Percentiles rank a stretch among this genome's conserved stretches.
phyloP scores from a whole-genome alignment of 2,797 vertebrate species.

The Pitangus sulphuratus region DNA sequence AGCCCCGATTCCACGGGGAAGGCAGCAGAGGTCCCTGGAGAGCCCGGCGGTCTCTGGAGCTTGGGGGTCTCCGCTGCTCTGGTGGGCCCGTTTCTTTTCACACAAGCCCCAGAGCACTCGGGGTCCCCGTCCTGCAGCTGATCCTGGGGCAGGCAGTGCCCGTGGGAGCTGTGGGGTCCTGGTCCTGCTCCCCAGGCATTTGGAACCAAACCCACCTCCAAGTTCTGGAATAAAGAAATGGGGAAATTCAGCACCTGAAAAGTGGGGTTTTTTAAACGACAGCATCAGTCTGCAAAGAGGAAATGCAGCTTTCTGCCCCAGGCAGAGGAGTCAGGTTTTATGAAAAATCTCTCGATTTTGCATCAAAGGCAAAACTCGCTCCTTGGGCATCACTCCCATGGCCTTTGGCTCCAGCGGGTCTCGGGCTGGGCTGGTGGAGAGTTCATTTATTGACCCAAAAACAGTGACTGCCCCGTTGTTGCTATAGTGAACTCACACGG shows the following conservation, averaged over 20 bases:
- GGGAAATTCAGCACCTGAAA: neutral
- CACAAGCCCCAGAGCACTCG: neutral
- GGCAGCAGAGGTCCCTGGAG: too few species aligned
- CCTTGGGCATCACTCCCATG: neutral
- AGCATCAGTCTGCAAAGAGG: rapidly evolving
- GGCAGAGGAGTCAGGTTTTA: neutral
- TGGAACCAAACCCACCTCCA: neutral
- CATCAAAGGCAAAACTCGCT: neutral
- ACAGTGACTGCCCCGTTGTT: rapidly evolving
- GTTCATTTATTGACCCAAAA: rapidly evolving
- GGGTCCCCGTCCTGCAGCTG: neutral
- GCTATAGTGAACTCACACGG: rapidly evolving
- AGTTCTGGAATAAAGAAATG: neutral
- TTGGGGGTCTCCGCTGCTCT: rapidly evolving
- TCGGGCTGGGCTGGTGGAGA: neutral
- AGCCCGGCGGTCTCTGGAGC: neutral
- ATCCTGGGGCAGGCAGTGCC: neutral
- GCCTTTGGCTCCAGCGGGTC: neutral
- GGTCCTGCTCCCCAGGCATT: neutral
- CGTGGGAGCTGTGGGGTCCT: neutral
- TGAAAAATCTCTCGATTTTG: neutral
- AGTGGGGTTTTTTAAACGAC: rapidly evolving
- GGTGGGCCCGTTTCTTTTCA: rapidly evolving
- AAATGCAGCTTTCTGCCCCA: rapidly evolving
- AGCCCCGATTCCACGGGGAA: neutral